Evolutionary conservation across 2,797 vertebrate species (phyloP).

Genomic region (Eurystomus glaucurus): DNA sequence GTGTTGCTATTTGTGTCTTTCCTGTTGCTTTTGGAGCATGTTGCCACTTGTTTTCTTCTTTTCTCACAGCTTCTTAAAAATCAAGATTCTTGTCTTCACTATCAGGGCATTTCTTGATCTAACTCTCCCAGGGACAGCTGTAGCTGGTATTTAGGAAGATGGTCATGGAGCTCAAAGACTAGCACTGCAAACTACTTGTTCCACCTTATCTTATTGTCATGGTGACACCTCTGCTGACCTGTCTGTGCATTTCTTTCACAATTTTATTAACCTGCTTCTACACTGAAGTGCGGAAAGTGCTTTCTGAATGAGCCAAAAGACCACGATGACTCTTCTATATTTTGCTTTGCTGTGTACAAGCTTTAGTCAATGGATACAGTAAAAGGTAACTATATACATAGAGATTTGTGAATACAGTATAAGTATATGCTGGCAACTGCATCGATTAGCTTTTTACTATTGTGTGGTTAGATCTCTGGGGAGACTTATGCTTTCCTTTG

Average conservation of each 20-base stretch:
- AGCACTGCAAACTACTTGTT: background rate
- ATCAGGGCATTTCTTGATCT: background rate
- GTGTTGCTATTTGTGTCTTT: background rate
- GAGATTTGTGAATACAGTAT: background rate
- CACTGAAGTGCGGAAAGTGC: background rate
- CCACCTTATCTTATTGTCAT: background rate
- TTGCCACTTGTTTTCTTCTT: background rate
- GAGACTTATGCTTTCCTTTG: background rate
- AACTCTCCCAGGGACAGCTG: background rate
- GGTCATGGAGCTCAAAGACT: background rate
- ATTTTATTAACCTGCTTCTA: background rate
- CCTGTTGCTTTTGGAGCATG: background rate
- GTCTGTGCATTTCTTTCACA: background rate
- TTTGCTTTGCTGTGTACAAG: background rate
- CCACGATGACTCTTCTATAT: background rate
- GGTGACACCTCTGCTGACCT: background rate
- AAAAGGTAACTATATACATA: background rate
- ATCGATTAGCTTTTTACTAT: background rate
- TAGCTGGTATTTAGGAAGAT: background rate
- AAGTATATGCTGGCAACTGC: background rate
- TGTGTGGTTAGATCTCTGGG: background rate
- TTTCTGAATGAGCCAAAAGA: background rate
- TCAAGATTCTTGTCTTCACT: background rate
- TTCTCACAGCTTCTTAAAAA: constrained; percentile 6
- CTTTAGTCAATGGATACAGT: background rate